Conservation (phyloP, 2,797 vertebrate species). For the Myiothlypis coronata region DNA sequence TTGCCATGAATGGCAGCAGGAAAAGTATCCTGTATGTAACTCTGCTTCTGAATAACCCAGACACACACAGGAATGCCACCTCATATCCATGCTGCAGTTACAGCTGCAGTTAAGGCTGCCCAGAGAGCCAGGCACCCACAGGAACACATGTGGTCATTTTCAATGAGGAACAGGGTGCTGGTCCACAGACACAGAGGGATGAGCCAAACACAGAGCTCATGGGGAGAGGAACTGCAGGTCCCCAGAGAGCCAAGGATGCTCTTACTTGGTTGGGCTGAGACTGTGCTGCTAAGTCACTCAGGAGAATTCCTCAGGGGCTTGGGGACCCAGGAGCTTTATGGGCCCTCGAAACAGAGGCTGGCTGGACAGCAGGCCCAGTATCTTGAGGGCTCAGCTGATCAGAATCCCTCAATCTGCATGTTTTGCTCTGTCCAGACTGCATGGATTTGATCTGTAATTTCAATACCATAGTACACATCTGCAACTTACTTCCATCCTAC, state of each 20-base stretch:
- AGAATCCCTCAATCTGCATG: background rate
- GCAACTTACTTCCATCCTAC: background rate
- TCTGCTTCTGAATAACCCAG: background rate
- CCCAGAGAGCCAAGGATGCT: background rate
- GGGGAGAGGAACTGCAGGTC: background rate
- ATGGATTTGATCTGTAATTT: background rate
- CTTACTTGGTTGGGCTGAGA: rapidly evolving
- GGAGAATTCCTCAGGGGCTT: background rate
- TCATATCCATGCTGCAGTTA: background rate
- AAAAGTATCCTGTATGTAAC: background rate
- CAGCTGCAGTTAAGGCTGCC: background rate
- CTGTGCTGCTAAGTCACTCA: background rate
- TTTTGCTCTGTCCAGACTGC: background rate
- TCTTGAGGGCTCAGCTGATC: background rate
- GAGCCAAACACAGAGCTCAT: background rate
- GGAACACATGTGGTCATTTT: rapidly evolving
- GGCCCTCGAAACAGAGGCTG: background rate
- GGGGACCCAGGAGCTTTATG: background rate
- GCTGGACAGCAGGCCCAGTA: background rate
- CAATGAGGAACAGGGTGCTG: rapidly evolving
- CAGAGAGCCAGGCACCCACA: background rate
- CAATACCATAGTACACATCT: background rate
- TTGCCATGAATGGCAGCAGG: background rate
- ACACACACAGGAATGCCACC: background rate
- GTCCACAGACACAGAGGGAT: background rate